Base-by-base conservation (phyloP, 2,797 vertebrate genomes). In the Fistularia tabacaria region DNA sequence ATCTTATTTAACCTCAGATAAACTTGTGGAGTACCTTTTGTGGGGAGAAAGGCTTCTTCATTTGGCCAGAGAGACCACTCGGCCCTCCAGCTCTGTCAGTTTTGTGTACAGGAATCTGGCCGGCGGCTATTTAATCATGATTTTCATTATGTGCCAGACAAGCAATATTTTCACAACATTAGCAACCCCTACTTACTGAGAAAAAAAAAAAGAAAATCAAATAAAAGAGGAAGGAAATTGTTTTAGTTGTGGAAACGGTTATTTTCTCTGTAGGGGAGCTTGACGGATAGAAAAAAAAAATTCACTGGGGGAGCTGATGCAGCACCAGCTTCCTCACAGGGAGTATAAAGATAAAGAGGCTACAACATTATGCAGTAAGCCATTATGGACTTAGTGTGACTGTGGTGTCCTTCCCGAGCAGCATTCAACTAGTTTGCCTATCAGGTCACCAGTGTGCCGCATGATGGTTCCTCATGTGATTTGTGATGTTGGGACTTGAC, bases 251-350 rank as follows among this genome's bases (percentile, higher is more conserved):
- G 57, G 58, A 64, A 46, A 63, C 3, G 25, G 40, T 55, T 36
- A 67, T 50, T 46, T 66, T 68, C 48, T 25, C 25, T 25, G 25
- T 5, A 25, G 25, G 25, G 25, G 25, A 3, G 25, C 25, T 5
- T 25, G 25, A 25, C 25, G 5, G 25, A 25, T 25, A 2, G n/a
- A n/a, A n/a, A n/a, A n/a, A n/a, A n/a, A n/a, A n/a, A n/a, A n/a
- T n/a, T n/a, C 25, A 25, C 25, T 3, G 36, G 72, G 61, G 49
- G 53, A 62, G 74, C 76, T 83, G 82, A 85, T 55, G 58, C 73
- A 73, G 85, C 77, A 69, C 1, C 79, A 79, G 76, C 59, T 48
- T 55, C 53, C 65, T 42, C 5, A 39, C 41, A 58, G 46, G 6
- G 42, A 65, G 49, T 76, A 56, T 25, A 25, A 25, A 62, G 61